A percentile compares a stretch with the other conserved stretches of the same genome.
These are phyloP conservation scores for Hiodon tergisus DNA, from an alignment of 2,113 vertebrate species.

Conservation along the genomic window DNA sequence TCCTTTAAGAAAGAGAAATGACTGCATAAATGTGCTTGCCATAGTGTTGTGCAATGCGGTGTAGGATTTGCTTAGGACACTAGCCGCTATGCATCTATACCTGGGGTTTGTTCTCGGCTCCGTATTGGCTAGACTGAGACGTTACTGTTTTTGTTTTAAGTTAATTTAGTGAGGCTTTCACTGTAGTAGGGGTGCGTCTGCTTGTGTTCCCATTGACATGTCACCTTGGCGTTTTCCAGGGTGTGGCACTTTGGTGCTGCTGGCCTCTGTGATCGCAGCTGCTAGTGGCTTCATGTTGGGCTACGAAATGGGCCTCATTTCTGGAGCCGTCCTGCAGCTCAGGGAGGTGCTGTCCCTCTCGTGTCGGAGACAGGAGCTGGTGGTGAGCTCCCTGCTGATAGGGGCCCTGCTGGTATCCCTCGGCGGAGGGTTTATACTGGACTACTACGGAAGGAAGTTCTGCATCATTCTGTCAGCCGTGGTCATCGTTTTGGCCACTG, in stretches of 20 bases:
- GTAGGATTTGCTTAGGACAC: too few relatives aligned
- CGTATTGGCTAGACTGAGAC: too few relatives aligned
- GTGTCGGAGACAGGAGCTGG: conserved; percentile 81
- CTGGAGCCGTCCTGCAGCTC: conserved; percentile 87
- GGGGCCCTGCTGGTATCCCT: conserved; percentile 82
- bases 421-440: conserved; percentile 77
- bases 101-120: too few relatives aligned
- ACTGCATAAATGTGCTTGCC: too few relatives aligned
- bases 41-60: too few relatives aligned
- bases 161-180: too few relatives aligned
- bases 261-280: conserved; percentile 74
- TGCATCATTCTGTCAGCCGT: conserved; percentile 76
- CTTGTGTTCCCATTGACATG: too few relatives aligned
- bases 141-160: too few relatives aligned
- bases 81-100: too few relatives aligned
- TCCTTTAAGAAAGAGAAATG: too few relatives aligned
- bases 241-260: conserved; percentile 69
- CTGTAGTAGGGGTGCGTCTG: too few relatives aligned
- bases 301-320: conserved; percentile 87
- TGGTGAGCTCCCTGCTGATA: conserved; percentile 82
- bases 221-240: conserved; percentile 48
- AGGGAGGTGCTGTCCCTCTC: conserved; percentile 68
- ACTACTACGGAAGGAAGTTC: conserved; percentile 78
- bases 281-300: conserved; percentile 88
- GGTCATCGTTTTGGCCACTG: conserved; percentile 71